Conservation (phyloP, 1,140 invertebrate genomes). For the Notospermus geniculatus region DNA sequence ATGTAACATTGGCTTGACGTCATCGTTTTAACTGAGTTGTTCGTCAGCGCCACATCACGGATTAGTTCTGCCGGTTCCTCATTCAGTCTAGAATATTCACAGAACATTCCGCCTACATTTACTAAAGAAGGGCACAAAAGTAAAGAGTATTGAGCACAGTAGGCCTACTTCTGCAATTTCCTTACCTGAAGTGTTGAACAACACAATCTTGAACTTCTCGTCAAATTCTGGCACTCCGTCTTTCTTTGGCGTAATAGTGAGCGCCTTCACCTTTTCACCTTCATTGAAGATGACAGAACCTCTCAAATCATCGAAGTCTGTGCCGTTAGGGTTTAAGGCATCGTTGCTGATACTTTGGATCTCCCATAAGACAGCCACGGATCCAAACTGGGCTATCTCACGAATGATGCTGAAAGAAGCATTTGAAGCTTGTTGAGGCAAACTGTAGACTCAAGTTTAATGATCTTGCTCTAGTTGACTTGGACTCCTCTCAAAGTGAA, state of each 20-base stretch:
- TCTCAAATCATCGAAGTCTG: conserved; percentile 32
- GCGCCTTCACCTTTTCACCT: conserved; percentile 24
- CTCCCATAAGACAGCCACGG: conserved; percentile 40
- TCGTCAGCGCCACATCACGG: too few species aligned
- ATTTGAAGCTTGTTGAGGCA: not conserved
- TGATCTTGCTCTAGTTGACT: not conserved
- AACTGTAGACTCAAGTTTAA: too few species aligned
- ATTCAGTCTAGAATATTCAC: too few species aligned
- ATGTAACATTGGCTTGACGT: too few species aligned
- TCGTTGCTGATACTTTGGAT: conserved; percentile 25
- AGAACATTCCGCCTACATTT: not conserved
- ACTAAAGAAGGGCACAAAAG: not conserved
- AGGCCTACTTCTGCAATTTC: too few species aligned
- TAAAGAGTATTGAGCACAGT: too few species aligned
- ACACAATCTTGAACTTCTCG: conserved; percentile 32
- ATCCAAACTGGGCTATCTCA: conserved; percentile 33
- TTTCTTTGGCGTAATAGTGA: conserved; percentile 32
- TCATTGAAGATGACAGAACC: conserved; percentile 33
- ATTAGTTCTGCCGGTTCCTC: too few species aligned
- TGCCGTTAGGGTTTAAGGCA: conserved; percentile 23
- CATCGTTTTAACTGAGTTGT: too few species aligned
- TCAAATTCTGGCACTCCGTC: conserved; percentile 44
- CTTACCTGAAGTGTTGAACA: conserved; percentile 37
- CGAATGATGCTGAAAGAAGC: conserved; percentile 33
- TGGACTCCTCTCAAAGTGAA: not conserved